Base-by-base conservation (phyloP, 1,140 invertebrate genomes). In the Saccostrea glomerata region DNA sequence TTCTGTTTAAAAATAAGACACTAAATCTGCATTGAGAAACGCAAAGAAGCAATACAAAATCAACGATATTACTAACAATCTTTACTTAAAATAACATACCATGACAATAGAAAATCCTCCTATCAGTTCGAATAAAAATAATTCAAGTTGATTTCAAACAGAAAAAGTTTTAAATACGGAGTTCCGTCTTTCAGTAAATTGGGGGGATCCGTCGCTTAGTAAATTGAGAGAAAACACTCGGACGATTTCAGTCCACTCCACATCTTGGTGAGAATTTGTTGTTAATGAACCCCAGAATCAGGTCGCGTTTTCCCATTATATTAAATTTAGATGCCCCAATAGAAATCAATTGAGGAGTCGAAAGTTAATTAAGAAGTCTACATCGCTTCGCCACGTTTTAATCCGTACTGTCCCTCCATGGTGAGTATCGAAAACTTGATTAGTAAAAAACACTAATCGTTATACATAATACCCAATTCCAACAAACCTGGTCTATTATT, bases 341-440 rank as follows among this genome's bases (percentile, higher is more conserved):
- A 60, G 58, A 63, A 85, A 85, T 60, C 30, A 60, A 85, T 58
- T 63, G 58, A 60, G 84, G 56, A 60, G 58, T 85, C 30, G 84
- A 85, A 85, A 85, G 84, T 85, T 85, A 85, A 85, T 85, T 85
- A 85, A 85, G 84, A 85, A 63, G 30, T 60, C 84, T 85, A 85
- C 55, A 58, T 84, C 55, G 84, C 84, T 58, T 85, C 84, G 55
- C 55, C 25, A 85, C 30, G 55, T 85, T 85, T 85, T 85, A 85
- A 85, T 85, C 55, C 84, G 7, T 9, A 17, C 30, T 25, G 47
- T 85, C 55, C 70, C 70, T 58, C 17, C 23, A 60, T 60, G 56
- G 0, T 63, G 54, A 84, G 23, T 84, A 54, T 84, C 13, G 17
- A 54, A 36, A 85, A 85, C 84, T 60, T 85, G 56, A 85, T 85